Conservation (phyloP, 2,797 vertebrate species). For the Erpetoichthys calabaricus region DNA sequence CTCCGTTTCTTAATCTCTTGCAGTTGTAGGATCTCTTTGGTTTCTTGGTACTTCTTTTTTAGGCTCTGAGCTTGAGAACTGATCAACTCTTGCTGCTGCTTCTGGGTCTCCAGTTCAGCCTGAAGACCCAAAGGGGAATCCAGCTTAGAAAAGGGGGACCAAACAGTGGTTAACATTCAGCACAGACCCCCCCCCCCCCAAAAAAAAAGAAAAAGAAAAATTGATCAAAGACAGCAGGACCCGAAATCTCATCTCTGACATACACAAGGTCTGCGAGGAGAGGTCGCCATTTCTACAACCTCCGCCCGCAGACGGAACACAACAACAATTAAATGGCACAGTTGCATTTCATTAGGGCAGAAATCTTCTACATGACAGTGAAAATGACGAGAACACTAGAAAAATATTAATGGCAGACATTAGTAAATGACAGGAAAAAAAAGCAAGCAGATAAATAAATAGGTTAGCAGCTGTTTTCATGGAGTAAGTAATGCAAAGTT, state of each 20-base stretch:
- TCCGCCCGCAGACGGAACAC: too few relatives aligned
- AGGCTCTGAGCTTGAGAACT: constrained; percentile 70
- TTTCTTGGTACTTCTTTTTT: constrained; percentile 74
- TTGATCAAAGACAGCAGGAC: too few relatives aligned
- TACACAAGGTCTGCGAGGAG: too few relatives aligned
- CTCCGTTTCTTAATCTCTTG: constrained; percentile 69
- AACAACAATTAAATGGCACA: too few relatives aligned
- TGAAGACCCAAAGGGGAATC: constrained; percentile 65
- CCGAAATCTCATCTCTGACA: too few relatives aligned
- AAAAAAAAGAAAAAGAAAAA: too few relatives aligned
- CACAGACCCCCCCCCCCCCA: constrained; percentile 27
- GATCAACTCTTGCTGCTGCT: constrained; percentile 65
- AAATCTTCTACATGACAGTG: background rate
- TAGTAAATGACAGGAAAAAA: constrained; percentile 41
- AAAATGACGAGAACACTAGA: constrained; percentile 31
- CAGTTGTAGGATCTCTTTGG: constrained; percentile 68
- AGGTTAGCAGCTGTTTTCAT: constrained; percentile 45
- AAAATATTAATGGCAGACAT: constrained; percentile 37
- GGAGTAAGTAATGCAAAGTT: constrained; percentile 51
- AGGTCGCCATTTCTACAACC: too few relatives aligned
- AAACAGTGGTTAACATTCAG: constrained; percentile 74
- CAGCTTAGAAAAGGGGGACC: constrained; percentile 76
- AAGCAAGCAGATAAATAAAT: constrained; percentile 57
- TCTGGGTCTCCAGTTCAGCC: constrained; percentile 58
- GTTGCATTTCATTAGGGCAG: too few relatives aligned